Evolutionary conservation across 2,888 invertebrate genomes (phyloP).

Genomic region (Oscheius myriophilus): DNA sequence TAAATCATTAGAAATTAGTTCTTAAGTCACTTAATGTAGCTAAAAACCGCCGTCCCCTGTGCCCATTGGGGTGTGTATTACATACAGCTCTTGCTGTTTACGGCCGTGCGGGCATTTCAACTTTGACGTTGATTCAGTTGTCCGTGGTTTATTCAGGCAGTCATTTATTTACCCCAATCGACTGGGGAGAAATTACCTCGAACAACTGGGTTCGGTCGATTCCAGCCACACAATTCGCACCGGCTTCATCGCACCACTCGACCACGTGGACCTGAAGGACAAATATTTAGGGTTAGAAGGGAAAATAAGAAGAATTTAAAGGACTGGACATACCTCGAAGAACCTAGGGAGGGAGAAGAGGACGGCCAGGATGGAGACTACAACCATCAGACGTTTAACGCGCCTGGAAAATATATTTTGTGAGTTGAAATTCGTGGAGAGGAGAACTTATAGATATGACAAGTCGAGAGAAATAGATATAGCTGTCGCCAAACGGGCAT

Average conservation of each 20-base stretch:
- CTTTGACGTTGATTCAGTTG: no score
- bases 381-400: constrained; percentile 65
- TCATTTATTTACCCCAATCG: no score
- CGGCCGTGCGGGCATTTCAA: no score
- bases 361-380: constrained; percentile 61
- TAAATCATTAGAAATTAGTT: no score
- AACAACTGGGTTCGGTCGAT: constrained; percentile 53
- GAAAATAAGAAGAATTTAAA: background rate
- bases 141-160: no score
- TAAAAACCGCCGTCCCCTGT: no score
- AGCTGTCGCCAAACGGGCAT: no score
- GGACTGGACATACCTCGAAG: constrained; percentile 59
- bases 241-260: constrained; percentile 29
- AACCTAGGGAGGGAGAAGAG: constrained; percentile 66
- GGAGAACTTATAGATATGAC: background rate
- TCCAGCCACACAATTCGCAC: constrained; percentile 31
- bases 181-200: constrained; percentile 36
- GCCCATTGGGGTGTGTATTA: background rate
- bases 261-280: constrained; percentile 59
- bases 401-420: constrained; percentile 51
- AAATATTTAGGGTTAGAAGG: background rate
- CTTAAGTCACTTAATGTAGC: no score
- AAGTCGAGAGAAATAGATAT: no score
- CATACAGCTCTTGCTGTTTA: no score
- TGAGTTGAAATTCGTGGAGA: background rate